phyloP scores from a whole-genome alignment of 1,140 invertebrate genomes.

The Drosophila pectinifera region DNA sequence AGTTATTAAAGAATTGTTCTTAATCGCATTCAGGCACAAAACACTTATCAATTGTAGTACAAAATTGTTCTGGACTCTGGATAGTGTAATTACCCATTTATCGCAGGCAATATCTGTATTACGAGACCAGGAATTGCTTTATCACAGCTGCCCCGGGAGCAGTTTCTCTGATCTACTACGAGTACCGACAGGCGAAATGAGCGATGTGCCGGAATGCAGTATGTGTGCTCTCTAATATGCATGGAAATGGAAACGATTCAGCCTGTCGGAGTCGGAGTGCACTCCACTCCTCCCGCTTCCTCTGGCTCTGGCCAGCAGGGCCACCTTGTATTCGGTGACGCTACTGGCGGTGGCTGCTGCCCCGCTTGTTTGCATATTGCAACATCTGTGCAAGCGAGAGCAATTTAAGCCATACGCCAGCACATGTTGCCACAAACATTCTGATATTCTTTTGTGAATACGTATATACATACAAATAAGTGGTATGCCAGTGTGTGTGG shows the following conservation, averaged over 20 bases:
- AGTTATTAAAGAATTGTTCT: neutral
- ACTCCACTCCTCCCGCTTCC: neutral
- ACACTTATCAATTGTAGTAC: neutral
- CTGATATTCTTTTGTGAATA: constrained; percentile 7
- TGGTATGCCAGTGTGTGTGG: constrained; percentile 1
- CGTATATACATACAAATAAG: constrained; percentile 29
- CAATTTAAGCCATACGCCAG: constrained; percentile 70
- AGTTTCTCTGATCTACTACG: constrained; percentile 11
- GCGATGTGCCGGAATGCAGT: neutral
- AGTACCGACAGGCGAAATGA: constrained; percentile 7
- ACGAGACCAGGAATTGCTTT: constrained; percentile 37
- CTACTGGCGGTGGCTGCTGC: constrained; percentile 43
- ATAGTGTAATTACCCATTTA: constrained; percentile 1
- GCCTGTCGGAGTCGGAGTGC: constrained; percentile 13
- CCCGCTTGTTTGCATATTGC: constrained; percentile 78
- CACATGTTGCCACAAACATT: constrained; percentile 51
- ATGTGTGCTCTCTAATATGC: constrained; percentile 6
- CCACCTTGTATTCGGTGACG: constrained; percentile 48
- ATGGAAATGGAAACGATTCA: constrained; percentile 33
- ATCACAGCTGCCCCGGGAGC: constrained; percentile 16
- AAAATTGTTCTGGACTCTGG: neutral
- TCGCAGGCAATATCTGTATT: constrained; percentile 10
- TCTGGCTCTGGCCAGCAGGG: constrained; percentile 13
- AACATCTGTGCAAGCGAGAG: constrained; percentile 78
- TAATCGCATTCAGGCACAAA: neutral